Base-by-base conservation (phyloP, 2,888 invertebrate species). In the Nomada ruficornis region DNA sequence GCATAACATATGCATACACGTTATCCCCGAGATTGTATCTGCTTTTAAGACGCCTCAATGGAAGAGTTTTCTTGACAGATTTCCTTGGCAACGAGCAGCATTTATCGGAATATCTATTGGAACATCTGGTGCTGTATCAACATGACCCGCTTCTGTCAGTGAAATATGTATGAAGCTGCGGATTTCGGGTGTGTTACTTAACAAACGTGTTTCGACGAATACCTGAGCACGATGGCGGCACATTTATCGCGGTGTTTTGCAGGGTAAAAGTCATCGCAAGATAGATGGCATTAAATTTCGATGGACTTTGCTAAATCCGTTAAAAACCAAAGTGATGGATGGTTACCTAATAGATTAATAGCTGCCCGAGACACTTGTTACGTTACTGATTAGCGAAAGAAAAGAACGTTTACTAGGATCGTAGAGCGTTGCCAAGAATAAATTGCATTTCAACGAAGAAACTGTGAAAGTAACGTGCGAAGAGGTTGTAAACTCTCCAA, bases 121-220 rank as follows among this genome's bases (percentile, higher is more conserved):
- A 79, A 77, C 82, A 86, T 88, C 85, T 78, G 82, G 59, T 76
- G 63, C 44, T 82, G 83, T 85, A 90, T 89, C 87, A 88, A 84
- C 82, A 80, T 84, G 87, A 89, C 86, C 86, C 75, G 77, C 81
- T 90, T 90, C 89, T 89, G 90, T 89, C 85, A 79, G 74, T 62
- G 68, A 86, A 88, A 82, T 85, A 86, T 68, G 63, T 29, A 54
- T 60, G 69, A 74, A 75, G 70, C 64, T 72, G 59, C 65, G 79
- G 74, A 55, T 73, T 69, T 62, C 50, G 67, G 42, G 65, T 75
- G 62, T 71, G 80, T 86, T 81, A 75, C 63, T 70, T 78, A 86
- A 83, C 80, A 71, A 84, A 82, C 67, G 81, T 71, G 80, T 82
- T 77, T 74, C 36, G 11, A 9, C 26, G 59, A 54, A 54, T 54